Evolutionary conservation across 2,113 vertebrate genomes (phyloP), one percentile per base, ranked within the genome.

Genomic region (Urocynchramus pylzowi): DNA sequence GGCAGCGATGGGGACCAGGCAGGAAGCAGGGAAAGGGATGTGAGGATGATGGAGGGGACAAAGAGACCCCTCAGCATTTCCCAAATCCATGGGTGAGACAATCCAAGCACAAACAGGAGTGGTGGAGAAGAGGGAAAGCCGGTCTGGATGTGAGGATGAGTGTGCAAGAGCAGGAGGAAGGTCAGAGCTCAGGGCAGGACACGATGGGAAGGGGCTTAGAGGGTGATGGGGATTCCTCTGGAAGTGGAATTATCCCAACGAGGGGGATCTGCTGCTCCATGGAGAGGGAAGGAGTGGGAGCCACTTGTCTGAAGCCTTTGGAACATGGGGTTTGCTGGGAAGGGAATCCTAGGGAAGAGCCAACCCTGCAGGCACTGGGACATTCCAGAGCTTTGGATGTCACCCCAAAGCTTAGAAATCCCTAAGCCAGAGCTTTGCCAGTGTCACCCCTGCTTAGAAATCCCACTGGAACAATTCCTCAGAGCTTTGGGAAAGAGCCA

Each of bases 321-420:
- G 19, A 61, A 3, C 0, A 0, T 2, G 19, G 22, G 33, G 6
- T 67, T 67, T 86, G 73, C 44, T 81, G 78, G 80, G 8, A 74
- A 45, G 53, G 15, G n/a, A 56, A 14, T 21, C 15, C 0, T 33
- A 7, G 11, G 65, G 44, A 80, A 41, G 35, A 41, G 21, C 20
- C 73, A 37, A 2, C 10, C n/a, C 59, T 53, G 18, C 0, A 1
- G 37, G 2, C 5, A 9, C 13, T 0, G 0, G 53, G 68, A 4
- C 14, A 19, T 2, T 3, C 26, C 84, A 68, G 49, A 13, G 45
- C n/a, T 60, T 0, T 57, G 64, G 50, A n/a, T n/a, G n/a, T n/a
- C n/a, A n/a, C n/a, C n/a, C n/a, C n/a, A n/a, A n/a, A n/a, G n/a
- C n/a, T n/a, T n/a, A n/a, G n/a, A n/a, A n/a, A n/a, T n/a, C n/a